Conservation (phyloP, 2,888 invertebrate genomes). For the Volucella inanis region DNA sequence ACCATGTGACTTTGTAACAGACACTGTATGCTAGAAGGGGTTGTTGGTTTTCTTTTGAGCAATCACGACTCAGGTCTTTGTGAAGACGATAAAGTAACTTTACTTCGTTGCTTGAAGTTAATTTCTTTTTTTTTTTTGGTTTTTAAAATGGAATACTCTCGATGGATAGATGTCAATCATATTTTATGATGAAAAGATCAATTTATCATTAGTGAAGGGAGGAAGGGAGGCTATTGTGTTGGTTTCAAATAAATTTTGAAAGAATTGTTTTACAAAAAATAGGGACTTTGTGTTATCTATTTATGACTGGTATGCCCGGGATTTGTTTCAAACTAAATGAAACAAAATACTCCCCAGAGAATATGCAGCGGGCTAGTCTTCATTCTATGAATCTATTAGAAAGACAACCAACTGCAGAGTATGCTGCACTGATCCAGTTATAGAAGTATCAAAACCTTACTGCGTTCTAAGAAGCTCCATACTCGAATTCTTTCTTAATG, state of each 20-base stretch:
- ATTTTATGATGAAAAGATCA: constrained; percentile 58
- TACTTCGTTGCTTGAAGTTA: neutral
- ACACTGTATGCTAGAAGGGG: constrained; percentile 9
- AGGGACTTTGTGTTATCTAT: neutral
- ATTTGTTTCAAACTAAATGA: no score
- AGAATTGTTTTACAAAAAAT: constrained; percentile 13
- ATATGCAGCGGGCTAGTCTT: no score
- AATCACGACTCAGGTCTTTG: constrained; percentile 18
- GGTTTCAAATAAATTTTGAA: neutral
- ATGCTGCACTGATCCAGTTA: no score
- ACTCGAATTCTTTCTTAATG: no score
- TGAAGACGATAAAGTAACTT: constrained; percentile 8
- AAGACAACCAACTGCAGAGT: no score
- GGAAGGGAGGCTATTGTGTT: constrained; percentile 1
- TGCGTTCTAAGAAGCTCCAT: no score
- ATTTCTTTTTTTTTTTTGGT: constrained; percentile 13
- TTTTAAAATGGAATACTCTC: constrained; percentile 18
- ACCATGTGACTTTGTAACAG: neutral
- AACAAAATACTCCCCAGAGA: no score
- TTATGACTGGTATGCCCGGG: no score
- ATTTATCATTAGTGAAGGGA: constrained; percentile 61
- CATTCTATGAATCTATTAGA: no score
- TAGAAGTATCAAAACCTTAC: no score
- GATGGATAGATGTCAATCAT: constrained; percentile 69
- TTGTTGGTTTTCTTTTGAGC: constrained; percentile 9